A percentile compares a stretch with the other conserved stretches of the same genome.
Conservation (phyloP, 1,140 invertebrate genomes). For the Brachionus paranguensis region DNA sequence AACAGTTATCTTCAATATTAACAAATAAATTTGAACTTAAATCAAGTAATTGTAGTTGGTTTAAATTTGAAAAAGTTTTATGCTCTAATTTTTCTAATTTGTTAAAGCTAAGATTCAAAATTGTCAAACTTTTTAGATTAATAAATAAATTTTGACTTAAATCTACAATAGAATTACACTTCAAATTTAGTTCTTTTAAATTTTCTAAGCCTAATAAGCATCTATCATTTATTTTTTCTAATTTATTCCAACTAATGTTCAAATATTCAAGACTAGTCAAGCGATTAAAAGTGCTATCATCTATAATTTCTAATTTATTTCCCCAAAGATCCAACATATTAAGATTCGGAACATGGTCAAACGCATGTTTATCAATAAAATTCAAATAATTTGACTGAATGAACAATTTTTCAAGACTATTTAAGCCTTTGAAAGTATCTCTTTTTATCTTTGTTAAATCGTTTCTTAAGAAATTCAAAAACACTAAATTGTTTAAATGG, state of each 20-base stretch:
- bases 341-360: neutral
- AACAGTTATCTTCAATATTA: neutral
- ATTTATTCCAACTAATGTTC: neutral
- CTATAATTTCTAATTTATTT: neutral
- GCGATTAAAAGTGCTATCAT: neutral
- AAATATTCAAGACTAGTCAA: neutral
- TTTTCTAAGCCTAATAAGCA: neutral
- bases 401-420: neutral
- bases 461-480: neutral
- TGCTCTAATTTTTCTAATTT: neutral
- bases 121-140: neutral
- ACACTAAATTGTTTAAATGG: neutral
- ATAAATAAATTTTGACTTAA: neutral
- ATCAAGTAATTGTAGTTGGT: neutral
- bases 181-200: neutral
- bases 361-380: neutral
- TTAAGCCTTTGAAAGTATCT: neutral
- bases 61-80: neutral
- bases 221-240: neutral
- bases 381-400: neutral
- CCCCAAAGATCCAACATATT: neutral
- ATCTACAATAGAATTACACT: neutral
- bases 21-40: neutral
- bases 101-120: neutral
- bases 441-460: neutral